Evolutionary conservation across 2,888 invertebrate species (phyloP).

Genomic region (Drosophila borborema): DNA sequence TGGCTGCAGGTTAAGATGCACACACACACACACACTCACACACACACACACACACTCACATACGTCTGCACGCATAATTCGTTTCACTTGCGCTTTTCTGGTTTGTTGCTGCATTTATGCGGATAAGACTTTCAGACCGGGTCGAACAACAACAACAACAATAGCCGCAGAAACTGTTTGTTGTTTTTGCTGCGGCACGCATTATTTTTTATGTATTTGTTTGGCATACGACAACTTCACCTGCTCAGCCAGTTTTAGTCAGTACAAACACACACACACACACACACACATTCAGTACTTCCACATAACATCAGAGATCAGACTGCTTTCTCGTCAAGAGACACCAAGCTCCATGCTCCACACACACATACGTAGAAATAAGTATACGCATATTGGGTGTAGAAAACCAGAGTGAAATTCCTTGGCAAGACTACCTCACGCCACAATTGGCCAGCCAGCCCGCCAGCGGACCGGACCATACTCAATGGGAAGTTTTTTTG

Average conservation of each 20-base stretch:
- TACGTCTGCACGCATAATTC: constrained; percentile 36
- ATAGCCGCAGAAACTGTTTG: background rate
- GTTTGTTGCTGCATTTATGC: constrained; percentile 32
- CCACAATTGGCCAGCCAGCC: background rate
- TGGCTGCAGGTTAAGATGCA: constrained; percentile 16
- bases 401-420: constrained; percentile 64
- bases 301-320: constrained; percentile 23
- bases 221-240: constrained; percentile 44
- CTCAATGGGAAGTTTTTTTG: constrained; percentile 38
- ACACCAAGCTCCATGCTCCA: background rate
- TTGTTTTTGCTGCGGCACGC: constrained; percentile 36
- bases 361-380: background rate
- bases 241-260: constrained; percentile 50
- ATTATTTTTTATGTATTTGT: constrained; percentile 30
- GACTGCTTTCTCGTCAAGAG: constrained; percentile 38
- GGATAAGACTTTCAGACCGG: constrained; percentile 56
- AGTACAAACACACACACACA: constrained; percentile 13
- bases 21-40: constrained; percentile 9
- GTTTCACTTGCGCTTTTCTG: constrained; percentile 63
- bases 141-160: constrained; percentile 24
- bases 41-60: constrained; percentile 2
- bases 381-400: constrained; percentile 24
- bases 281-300: background rate
- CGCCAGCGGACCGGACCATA: constrained; percentile 29
- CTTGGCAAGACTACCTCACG: constrained; percentile 32